Evolutionary conservation across 2,888 invertebrate species (phyloP), one percentile per base, ranked within the genome.

Genomic region (Hipparchia semele): DNA sequence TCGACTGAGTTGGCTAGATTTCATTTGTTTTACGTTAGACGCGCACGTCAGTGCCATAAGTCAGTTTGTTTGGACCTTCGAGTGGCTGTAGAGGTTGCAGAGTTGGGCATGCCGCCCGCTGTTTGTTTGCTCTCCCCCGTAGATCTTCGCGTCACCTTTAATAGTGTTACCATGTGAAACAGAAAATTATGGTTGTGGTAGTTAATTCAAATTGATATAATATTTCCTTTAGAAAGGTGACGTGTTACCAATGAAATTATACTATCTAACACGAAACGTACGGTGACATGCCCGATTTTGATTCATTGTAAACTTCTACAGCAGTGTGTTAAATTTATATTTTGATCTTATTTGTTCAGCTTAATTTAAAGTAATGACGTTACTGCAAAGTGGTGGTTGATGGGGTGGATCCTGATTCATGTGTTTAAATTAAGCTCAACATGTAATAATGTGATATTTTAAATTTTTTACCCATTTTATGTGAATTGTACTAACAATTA

Each of bases 391-490:
- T 74, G 84, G 81, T 81, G 83, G 82, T 76, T 79, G 80, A 83
- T 84, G 79, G 77, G 76, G 77, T 85, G 86, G 80, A 82, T 6
- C 81, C 39, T 39, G 39, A 39, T 2, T 39, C 74, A 74, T 77
- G 79, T 81, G 80, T 83, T 86, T 92, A 90, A 93, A 94, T 94
- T 93, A 92, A 94, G 94, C 94, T 94, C 92, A 92, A 94, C 94
- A 90, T 89, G 87, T 92, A 92, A 91, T 89, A 89, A 91, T 93
- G 94, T 94, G 94, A 94, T 94, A 94, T 94, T 94, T 93, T 93
- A 88, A 90, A 89, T 89, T 90, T 89, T 77, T 90, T 89, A 84
- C 88, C 89, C 86, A 86, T 87, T 89, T 87, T 85, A 86, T 83
- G 83, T 84, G 83, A 84, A 84, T 79, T 86, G 85, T 84, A 86